phyloP scores from a whole-genome alignment of 2,113 vertebrate genomes.

The Tupaia tana region DNA sequence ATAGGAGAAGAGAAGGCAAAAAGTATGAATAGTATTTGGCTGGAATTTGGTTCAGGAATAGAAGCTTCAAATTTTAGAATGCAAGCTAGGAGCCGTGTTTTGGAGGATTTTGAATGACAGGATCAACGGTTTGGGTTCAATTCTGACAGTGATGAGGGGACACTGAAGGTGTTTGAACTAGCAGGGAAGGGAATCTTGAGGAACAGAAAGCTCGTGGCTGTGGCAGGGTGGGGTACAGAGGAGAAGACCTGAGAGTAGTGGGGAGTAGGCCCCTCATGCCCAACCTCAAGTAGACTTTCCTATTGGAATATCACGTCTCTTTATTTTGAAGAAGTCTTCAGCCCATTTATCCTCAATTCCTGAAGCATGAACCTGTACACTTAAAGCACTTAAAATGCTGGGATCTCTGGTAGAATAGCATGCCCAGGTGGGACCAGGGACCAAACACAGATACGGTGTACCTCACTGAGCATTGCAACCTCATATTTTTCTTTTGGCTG shows the following conservation, averaged over 20 bases:
- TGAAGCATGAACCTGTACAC: not conserved
- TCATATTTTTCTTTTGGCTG: not conserved
- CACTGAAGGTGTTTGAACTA: not conserved
- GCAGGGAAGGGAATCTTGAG: not conserved
- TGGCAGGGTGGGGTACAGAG: accelerated
- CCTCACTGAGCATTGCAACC: accelerated
- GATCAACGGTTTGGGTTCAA: not conserved
- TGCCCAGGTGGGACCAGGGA: not conserved
- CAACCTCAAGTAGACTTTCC: too few relatives aligned
- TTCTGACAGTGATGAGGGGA: not conserved
- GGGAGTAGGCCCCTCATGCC: not conserved
- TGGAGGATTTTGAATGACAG: not conserved
- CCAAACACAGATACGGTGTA: accelerated
- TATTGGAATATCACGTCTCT: not conserved
- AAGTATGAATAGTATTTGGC: not conserved
- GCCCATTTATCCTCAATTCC: not conserved
- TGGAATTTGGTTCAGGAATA: not conserved
- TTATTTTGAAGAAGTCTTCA: not conserved
- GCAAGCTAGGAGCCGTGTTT: not conserved
- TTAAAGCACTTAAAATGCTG: not conserved
- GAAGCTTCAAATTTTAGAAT: not conserved
- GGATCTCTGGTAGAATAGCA: not conserved
- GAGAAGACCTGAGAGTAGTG: not conserved
- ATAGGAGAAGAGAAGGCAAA: not conserved
- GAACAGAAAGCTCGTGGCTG: not conserved